Conservation (phyloP, 1,140 invertebrate species). For the Ostrea edulis region DNA sequence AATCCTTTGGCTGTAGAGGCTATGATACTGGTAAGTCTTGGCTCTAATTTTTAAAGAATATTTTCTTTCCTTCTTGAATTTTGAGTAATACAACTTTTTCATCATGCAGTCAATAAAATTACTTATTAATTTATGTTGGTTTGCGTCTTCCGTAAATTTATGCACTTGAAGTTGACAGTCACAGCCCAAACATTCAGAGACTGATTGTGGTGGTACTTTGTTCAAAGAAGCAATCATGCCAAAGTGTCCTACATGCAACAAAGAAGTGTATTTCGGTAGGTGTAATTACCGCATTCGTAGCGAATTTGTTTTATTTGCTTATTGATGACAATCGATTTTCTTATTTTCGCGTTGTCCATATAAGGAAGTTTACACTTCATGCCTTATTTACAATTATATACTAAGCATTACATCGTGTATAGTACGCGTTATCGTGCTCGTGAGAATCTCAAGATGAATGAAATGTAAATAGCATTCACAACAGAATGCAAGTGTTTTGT, state of each 20-base stretch:
- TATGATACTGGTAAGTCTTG: no score
- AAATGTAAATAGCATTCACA: slow-evolving; percentile 6
- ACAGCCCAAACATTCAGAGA: background rate
- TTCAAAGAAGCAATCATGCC: slow-evolving; percentile 44
- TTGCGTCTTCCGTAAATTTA: background rate
- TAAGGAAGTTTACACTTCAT: background rate
- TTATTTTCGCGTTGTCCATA: background rate
- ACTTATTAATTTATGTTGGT: background rate
- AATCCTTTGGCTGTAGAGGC: no score
- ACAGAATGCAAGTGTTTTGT: background rate
- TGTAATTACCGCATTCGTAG: background rate
- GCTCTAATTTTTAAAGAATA: no score
- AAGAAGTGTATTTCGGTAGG: slow-evolving; percentile 55
- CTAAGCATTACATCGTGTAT: background rate
- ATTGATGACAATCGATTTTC: background rate
- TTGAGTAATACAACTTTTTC: no score
- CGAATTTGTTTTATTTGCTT: background rate
- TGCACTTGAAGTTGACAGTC: background rate
- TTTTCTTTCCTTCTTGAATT: no score
- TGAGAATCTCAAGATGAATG: slow-evolving; percentile 2
- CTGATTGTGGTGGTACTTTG: background rate
- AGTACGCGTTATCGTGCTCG: background rate
- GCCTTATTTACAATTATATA: background rate
- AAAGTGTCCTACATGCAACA: slow-evolving; percentile 53
- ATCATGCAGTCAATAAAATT: no score